Base-by-base conservation (phyloP, 2,113 vertebrate genomes). In the Heptranchias perlo region DNA sequence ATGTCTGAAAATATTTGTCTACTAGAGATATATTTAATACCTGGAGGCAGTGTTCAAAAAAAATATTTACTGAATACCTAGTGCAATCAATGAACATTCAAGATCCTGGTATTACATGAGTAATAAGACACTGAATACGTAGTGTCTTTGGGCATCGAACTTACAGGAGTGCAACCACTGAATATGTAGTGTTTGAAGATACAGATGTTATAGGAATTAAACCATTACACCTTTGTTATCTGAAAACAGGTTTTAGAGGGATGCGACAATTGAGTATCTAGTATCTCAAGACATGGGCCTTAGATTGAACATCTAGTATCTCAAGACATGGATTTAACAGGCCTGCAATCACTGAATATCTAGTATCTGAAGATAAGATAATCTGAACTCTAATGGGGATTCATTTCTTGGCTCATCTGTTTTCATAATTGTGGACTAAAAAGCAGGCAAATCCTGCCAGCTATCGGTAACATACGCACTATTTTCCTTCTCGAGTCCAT, bases 401-500 rank as follows among this genome's bases (percentile, higher is more conserved):
- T 13, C 6, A 25, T 54, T 49, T 13, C 87, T 16, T 58, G 3
- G 52, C 78, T 44, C 39, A 44, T 28, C 61, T 54, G 52, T 35
- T 28, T 18, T 58, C 28, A 35, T 52, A 61, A 58, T n/a, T 3
- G 31, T 28, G 31, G 52, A n/a, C 82, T 31, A 28, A 93, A 39
- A 64, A 39, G 35, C 58, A 62, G 35, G 64, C 64, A 69, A 21
- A 47, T 47, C 23, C 44, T 52, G 65, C 14, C 11, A 31, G 64
- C 14, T 13, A 52, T 65, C 82, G 87, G 96, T 97, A 97, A 97
- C 97, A 98, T 97, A 98, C 98, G 97, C 97, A 98, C 98, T 98
- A 98, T 98, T 98, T 98, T 97, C 98, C 98, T 97, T 98, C 98
- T 96, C 97, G 98, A 96, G 98, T 98, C 98, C 98, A 98, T 97